Base-by-base conservation (phyloP, 1,140 invertebrate genomes). In the Physella acuta region DNA sequence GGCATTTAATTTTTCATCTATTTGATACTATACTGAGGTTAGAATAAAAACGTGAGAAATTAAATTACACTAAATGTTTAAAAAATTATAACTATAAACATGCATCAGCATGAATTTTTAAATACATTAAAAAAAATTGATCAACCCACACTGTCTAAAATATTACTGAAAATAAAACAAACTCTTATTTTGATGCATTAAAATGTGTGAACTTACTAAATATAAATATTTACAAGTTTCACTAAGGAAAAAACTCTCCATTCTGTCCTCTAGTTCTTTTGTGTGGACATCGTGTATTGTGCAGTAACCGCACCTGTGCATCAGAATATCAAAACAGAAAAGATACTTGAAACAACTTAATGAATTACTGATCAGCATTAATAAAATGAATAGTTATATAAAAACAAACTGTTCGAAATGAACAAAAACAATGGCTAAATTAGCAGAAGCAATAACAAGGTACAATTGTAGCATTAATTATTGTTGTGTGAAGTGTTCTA, bases 201-300 rank as follows among this genome's bases (percentile, higher is more conserved):
- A 60, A 28, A 30, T 37, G 33, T 37, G 56, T 72, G 17, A 51
- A 82, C 83, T 82, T 80, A 90, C 89, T 81, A 91, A 79, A 87
- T 97, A 99, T 0, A 99, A 85, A 86, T 99, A 99, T 87, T 99
- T 99, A 24, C 94, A 95, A 0, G 97, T 99, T 88, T 99, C 97
- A 36, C 95, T 93, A 1, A 99, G 86, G 81, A 99, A 99, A 84
- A 99, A 99, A 3, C 95, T 98, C 83, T 99, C 97, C 97, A 99
- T 99, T 63, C 97, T 88, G 82, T 99, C 97, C 84, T 98, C 96
- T 81, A 97, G 91, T 8, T 91, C 90, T 82, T 97, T 95, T 77
- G 96, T 94, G 31, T 92, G 88, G 0, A 98, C 95, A 85, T 90
- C 88, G 82, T 92, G 91, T 24, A 91, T 86, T 16, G 90, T 91